Conservation (phyloP, 2,888 invertebrate genomes). For the Apamea crenata region DNA sequence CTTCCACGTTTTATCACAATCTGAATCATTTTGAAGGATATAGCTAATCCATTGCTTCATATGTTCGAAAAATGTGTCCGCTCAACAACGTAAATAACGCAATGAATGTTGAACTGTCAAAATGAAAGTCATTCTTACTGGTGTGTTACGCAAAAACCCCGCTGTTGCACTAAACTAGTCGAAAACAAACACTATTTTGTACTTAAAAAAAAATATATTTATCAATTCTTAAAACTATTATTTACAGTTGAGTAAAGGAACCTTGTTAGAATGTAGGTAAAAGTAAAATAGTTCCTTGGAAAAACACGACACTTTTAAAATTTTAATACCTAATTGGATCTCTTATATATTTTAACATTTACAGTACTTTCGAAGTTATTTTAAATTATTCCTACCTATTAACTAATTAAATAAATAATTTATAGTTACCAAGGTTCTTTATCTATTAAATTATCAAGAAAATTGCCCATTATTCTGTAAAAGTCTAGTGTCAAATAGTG, state of each 20-base stretch:
- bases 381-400: slow-evolving; percentile 11
- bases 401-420: slow-evolving; percentile 28
- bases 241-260: slow-evolving; percentile 49
- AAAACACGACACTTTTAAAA: neutral
- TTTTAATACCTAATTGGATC: neutral
- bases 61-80: neutral
- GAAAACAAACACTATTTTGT: slow-evolving; percentile 1
- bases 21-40: neutral
- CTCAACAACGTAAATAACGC: neutral
- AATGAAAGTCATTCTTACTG: no score
- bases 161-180: neutral
- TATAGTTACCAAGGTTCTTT: neutral
- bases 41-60: no score
- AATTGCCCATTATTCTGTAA: neutral
- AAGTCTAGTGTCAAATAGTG: neutral
- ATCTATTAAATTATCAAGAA: neutral
- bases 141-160: no score
- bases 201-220: slow-evolving; percentile 41
- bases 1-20: neutral
- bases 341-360: slow-evolving; percentile 5
- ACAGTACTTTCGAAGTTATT: slow-evolving; percentile 29
- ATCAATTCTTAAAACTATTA: slow-evolving; percentile 30
- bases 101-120: neutral
- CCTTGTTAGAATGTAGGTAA: slow-evolving; percentile 11
- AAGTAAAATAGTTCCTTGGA: neutral